Conservation (phyloP, 2,113 vertebrate genomes). For the Cebidichthys violaceus region DNA sequence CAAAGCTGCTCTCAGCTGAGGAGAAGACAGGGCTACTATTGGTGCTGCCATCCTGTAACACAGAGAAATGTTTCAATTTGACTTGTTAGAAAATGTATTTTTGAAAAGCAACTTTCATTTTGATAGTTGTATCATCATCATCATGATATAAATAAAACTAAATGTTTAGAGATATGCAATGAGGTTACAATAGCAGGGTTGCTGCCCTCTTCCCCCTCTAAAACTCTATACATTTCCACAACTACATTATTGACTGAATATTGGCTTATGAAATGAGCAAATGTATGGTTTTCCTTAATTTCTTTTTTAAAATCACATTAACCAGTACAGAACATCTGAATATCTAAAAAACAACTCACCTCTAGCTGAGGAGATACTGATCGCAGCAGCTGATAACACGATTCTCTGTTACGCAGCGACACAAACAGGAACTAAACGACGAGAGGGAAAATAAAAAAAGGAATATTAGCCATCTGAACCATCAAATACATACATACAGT, state of each 20-base stretch:
- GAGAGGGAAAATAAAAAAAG: neutral
- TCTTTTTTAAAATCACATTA: neutral
- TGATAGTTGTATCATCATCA: neutral
- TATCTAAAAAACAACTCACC: conserved; percentile 67
- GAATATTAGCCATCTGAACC: conserved; percentile 4
- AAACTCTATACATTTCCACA: neutral
- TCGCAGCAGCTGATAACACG: conserved; percentile 85
- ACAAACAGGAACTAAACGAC: conserved; percentile 85
- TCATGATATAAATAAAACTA: neutral
- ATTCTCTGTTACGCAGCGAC: conserved; percentile 86
- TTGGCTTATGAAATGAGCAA: neutral
- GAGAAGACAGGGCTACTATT: conserved; percentile 79
- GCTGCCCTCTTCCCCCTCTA: neutral
- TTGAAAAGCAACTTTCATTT: neutral
- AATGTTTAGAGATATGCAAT: neutral
- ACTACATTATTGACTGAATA: neutral
- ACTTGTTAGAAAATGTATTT: neutral
- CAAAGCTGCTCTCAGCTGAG: conserved; percentile 70
- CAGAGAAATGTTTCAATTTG: neutral
- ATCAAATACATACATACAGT: conserved; percentile 1
- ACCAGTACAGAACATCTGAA: neutral
- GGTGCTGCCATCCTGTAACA: conserved; percentile 75
- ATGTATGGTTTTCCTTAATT: neutral
- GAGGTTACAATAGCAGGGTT: neutral
- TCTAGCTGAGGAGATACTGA: conserved; percentile 84